Base-by-base conservation (phyloP, 2,888 invertebrate genomes). In the Crocallis elinguaria region DNA sequence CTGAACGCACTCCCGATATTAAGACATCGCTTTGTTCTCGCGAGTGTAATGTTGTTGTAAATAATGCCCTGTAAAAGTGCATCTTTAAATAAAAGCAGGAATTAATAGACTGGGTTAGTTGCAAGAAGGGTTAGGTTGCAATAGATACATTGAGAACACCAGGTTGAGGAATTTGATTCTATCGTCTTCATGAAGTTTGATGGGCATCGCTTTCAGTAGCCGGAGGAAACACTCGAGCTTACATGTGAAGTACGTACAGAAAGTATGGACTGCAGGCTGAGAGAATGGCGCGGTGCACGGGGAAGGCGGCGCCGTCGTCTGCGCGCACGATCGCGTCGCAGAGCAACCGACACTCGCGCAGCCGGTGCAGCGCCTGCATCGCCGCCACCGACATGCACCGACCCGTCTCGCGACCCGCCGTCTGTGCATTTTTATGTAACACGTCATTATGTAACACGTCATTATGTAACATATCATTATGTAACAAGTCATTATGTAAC, bases 241-340 rank as follows among this genome's bases (percentile, higher is more conserved):
- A 51, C 36, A 41, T 13, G 37, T 17, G n/a, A 7, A 3, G 13
- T 49, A 75, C 84, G 82, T 90, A 96, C 96, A 95, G 94, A 88
- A 98, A 98, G 88, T 98, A 98, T 30, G 96, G 94, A 77, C 98
- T 98, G 88, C 97, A 97, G 49, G 97, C 95, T 57, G 96, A 96
- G 70, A 97, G 93, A 66, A 97, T 95, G 52, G 96, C 95, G 60
- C 97, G 94, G 85, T 98, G 98, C 45, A 98, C 96, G 29, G 95
- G 95, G 77, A 97, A 97, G 59, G 93, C 92, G 44, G 94, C 94
- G 55, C 96, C 96, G 80, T 97, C 97, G 68, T 96, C 95, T 49
- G 96, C 94, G 61, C 95, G 93, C 66, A 97, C 93, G 29, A 95
- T 94, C 3, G 97, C 98, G 86, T 98, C 98, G 84, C 97, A 97